Base-by-base conservation (phyloP, 2,888 invertebrate genomes). In the Serrognathus titanus region DNA sequence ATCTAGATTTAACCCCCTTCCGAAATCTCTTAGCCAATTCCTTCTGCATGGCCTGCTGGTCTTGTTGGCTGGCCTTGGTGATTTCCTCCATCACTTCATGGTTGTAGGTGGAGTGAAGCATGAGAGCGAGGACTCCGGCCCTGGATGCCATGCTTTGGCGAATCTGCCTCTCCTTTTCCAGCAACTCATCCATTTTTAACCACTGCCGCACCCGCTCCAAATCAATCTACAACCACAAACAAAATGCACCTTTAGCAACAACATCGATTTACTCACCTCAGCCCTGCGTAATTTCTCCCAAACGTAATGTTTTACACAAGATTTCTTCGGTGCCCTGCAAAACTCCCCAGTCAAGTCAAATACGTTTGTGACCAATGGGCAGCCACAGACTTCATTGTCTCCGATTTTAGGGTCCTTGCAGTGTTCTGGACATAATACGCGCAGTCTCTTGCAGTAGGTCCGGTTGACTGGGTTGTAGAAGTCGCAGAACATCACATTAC, bases 401-500 rank as follows among this genome's bases (percentile, higher is more conserved):
- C 82, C 83, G n/a, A 93, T 87, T 79, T 94, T 94, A 0, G 93
- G 88, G 69, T 95, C 94, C 75, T 97, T 97, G 69, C 92, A 93
- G 76, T 99, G 98, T 71, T 99, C 99, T 0, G 99, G 97, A 72
- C 99, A 99, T 64, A 99, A 83, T 0, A 98, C 96, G 64, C 95
- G 85, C 56, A 99, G 79, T 52, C 98, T 81, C 78, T 98, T 98
- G 78, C 99, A 99, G 71, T 98, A 99, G 0, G 97, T 97, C 50
- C 87, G 86, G 70, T 90, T 94, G 3, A 83, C 81, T 0, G 90
- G 85, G 78, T 97, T 97, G 79, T 89, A 97, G 75, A 90, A 94
- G 71, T 99, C 98, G 75, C 99, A 99, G 78, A 98, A 98, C 90
- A 99, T 94, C 67, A 94, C 94, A 78, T 93, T 94, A 2, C 92